A percentile compares a stretch with the other conserved stretches of the same genome.
phyloP scores from a whole-genome alignment of 2,113 vertebrate species.

The Danionella cerebrum region DNA sequence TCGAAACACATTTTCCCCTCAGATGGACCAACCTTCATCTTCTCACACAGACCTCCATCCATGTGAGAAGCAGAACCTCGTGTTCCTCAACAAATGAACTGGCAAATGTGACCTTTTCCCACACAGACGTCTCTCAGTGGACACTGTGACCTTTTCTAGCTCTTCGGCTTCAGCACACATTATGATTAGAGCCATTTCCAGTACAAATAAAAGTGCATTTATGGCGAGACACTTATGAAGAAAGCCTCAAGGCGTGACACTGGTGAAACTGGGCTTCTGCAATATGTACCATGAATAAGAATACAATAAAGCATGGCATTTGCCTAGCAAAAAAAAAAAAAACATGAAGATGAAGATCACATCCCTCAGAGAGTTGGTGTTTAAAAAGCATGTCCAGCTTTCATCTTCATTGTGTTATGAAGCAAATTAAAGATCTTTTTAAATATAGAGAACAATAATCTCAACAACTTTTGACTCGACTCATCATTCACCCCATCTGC shows the following conservation, averaged over 20 bases:
- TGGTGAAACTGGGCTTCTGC: not conserved
- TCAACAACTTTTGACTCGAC: too few species aligned
- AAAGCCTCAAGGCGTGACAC: not conserved
- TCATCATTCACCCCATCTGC: too few species aligned
- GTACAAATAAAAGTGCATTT: not conserved
- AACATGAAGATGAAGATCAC: too few species aligned
- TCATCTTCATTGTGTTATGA: too few species aligned
- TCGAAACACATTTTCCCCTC: not conserved
- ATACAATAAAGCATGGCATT: too few species aligned
- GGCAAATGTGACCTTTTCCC: not conserved
- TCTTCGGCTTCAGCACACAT: not conserved
- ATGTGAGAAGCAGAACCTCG: not conserved
- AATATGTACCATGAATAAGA: not conserved
- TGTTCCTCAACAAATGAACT: too few species aligned
- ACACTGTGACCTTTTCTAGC: not conserved
- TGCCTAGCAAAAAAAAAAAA: too few species aligned
- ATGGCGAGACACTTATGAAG: not conserved
- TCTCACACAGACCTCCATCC: too few species aligned
- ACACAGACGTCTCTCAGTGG: not conserved
- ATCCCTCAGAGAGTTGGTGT: too few species aligned
- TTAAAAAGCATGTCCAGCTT: too few species aligned
- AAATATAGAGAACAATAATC: too few species aligned
- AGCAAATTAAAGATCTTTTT: too few species aligned
- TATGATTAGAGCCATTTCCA: not conserved
- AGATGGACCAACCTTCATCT: not conserved